These are phyloP conservation scores for Acanthiza pusilla DNA, from an alignment of 2,797 vertebrate species.

Conservation along the genomic window DNA sequence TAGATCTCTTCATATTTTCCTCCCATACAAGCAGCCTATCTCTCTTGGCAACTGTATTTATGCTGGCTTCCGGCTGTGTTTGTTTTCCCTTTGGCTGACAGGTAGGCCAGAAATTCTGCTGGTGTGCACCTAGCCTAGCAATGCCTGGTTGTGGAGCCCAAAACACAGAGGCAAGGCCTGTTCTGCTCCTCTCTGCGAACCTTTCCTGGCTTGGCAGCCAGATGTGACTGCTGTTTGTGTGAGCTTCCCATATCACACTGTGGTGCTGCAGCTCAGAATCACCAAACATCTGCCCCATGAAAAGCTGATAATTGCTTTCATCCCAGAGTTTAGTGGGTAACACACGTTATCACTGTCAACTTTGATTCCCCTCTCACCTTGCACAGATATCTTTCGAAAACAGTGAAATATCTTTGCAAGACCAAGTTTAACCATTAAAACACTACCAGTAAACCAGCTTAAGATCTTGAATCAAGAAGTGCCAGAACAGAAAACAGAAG, in stretches of 20 bases:
- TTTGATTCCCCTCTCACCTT: neutral
- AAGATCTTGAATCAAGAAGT: neutral
- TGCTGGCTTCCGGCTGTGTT: neutral
- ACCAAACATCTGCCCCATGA: neutral
- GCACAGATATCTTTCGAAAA: neutral
- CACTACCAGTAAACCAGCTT: neutral
- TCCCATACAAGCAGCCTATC: neutral
- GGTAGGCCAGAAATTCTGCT: neutral
- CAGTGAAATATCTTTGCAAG: neutral
- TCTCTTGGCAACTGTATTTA: neutral
- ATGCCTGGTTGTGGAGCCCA: neutral
- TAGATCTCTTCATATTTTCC: neutral
- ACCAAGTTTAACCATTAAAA: neutral
- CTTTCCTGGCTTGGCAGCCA: neutral
- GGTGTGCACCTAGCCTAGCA: neutral
- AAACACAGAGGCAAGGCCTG: neutral
- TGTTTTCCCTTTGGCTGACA: neutral
- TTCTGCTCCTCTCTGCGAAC: neutral
- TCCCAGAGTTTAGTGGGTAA: neutral
- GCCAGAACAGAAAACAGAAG: neutral
- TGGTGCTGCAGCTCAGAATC: neutral
- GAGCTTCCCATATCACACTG: neutral
- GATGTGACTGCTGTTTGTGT: neutral
- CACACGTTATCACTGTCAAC: neutral
- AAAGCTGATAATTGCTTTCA: neutral